Percentiles rank a stretch among this genome's conserved stretches.
phyloP scores from a whole-genome alignment of 2,797 vertebrate genomes.

The Coilia nasus region DNA sequence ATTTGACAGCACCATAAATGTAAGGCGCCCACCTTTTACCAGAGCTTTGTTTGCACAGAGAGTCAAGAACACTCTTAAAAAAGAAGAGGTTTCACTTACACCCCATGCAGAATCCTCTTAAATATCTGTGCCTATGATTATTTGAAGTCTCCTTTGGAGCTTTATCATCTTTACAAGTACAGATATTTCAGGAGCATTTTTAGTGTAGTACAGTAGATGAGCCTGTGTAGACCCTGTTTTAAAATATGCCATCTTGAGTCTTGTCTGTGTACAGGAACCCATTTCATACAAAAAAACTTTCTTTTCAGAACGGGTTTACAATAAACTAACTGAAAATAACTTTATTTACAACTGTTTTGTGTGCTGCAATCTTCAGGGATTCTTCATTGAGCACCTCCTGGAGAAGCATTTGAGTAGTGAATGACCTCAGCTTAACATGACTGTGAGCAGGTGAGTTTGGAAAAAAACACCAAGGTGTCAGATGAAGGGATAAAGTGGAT shows the following conservation, averaged over 20 bases:
- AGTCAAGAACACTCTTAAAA: not conserved
- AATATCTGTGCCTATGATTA: not conserved
- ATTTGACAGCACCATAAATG: conserved; percentile 10
- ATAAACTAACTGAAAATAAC: not conserved
- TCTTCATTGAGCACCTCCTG: not conserved
- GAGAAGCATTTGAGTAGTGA: not conserved
- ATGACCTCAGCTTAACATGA: not conserved
- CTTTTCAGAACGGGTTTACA: not conserved
- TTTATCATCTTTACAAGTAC: not conserved
- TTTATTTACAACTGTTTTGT: not conserved
- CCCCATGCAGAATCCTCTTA: not conserved
- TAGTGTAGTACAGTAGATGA: not conserved
- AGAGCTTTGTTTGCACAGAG: not conserved
- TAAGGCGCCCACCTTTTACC: not conserved
- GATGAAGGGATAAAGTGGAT: not conserved
- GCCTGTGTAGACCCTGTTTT: not conserved
- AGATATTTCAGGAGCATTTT: not conserved
- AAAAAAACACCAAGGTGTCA: not conserved
- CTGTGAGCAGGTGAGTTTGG: not conserved
- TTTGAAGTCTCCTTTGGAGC: not conserved
- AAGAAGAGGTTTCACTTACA: not conserved
- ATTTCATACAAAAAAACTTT: not conserved
- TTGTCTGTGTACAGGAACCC: not conserved
- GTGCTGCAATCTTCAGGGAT: not conserved
- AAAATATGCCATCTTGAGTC: not conserved